These are phyloP conservation scores for Fulmarus glacialis DNA, from an alignment of 2,113 vertebrate species.

Conservation along the genomic window DNA sequence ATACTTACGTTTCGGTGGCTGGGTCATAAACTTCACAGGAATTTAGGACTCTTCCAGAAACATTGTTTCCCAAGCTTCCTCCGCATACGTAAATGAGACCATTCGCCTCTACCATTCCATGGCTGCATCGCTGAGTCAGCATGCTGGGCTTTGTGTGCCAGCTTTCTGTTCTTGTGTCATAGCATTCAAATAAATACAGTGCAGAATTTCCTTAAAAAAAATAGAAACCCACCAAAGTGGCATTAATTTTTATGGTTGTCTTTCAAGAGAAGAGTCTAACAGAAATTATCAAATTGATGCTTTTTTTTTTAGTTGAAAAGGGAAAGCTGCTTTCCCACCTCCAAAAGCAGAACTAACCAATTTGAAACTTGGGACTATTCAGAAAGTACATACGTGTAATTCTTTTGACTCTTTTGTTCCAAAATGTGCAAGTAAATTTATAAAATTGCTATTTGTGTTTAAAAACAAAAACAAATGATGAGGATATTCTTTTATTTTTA, in stretches of 20 bases:
- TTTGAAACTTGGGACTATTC: neutral
- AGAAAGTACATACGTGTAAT: neutral
- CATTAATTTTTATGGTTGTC: neutral
- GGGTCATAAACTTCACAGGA: constrained; percentile 97
- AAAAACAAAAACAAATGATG: neutral
- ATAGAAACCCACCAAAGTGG: constrained; percentile 54
- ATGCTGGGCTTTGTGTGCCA: constrained; percentile 96
- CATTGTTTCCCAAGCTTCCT: constrained; percentile 93
- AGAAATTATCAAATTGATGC: neutral
- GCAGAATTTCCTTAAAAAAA: constrained; percentile 89
- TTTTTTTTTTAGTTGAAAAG: neutral
- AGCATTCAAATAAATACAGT: constrained; percentile 94
- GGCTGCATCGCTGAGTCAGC: constrained; percentile 94
- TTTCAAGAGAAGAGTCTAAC: constrained; percentile 14
- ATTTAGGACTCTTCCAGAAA: constrained; percentile 91
- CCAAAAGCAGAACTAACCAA: neutral
- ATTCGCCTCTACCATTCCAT: constrained; percentile 92
- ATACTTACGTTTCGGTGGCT: constrained; percentile 88
- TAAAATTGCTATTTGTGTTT: neutral
- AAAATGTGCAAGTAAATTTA: neutral
- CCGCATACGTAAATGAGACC: constrained; percentile 96
- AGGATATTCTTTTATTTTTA: neutral
- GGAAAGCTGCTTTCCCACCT: constrained; percentile 2
- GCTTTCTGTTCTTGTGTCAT: constrained; percentile 93
- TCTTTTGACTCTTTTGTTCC: neutral